Evolutionary conservation across 2,113 vertebrate genomes (phyloP), one percentile per base, ranked within the genome.

Genomic region (Smithornis capensis): DNA sequence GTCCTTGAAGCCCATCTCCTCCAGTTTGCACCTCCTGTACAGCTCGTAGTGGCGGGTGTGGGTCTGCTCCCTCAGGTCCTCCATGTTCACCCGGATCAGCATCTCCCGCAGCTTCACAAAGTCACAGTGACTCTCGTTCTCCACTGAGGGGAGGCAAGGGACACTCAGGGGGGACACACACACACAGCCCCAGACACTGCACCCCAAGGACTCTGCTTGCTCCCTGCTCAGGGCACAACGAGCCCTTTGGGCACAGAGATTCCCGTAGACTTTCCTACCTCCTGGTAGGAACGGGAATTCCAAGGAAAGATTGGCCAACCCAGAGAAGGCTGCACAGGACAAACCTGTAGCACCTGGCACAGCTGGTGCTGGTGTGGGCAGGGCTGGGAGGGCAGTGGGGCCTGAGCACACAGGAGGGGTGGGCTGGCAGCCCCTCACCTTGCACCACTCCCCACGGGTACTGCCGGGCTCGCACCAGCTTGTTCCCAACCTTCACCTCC

Each of bases 1-100:
- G 95, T 99, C 99, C 97, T 99, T 99, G 96, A 99, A 99, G 74
- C 99, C 99, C 99, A 99, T 99, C 97, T 99, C 99, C 92, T 99
- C 99, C 94, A 99, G 97, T 19, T 99, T 99, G 95, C 99, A 99
- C 95, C 99, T 98, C 27, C 99, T 96, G 97, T 99, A 99, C 29
- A 99, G 98, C 98, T 99, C 99, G 0, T 99, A 99, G 97, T 99
- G 99, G 60, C 99, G 98, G 8, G 98, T 98, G 80, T 99, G 99
- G 1, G 99, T 99, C 98, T 99, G 99, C 93, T 99, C 99, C 27
- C 99, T 96, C 35, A 99, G 98, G n/a, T 99, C 99, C 97, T 99
- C 99, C 99, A 99, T 99, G 97, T 99, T 99, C 29, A 99, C 99
- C 9, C 99, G 96, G 42, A 99, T 99, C 97, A 99, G 97, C 99